phyloP scores from a whole-genome alignment of 1,140 invertebrate genomes.

The Eurytemora carolleeae region DNA sequence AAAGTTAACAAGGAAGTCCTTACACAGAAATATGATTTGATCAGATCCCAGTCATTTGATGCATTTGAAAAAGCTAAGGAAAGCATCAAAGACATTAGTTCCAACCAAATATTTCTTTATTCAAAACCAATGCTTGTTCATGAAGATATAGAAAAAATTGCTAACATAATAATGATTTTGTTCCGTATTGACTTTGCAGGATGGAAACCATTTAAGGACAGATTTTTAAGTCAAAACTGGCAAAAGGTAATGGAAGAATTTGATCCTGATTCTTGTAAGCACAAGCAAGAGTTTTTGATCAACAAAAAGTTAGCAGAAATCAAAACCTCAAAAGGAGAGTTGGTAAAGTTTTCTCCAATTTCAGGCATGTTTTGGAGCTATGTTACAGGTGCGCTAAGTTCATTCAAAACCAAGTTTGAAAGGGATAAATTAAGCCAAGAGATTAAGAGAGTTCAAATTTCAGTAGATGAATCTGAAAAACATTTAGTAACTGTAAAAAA shows the following conservation, averaged over 20 bases:
- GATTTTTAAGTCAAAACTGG: not conserved
- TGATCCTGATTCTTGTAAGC: not conserved
- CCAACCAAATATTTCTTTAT: not conserved
- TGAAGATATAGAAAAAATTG: not conserved
- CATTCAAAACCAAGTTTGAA: not conserved
- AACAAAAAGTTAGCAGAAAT: not conserved
- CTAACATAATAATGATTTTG: not conserved
- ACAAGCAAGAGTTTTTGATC: not conserved
- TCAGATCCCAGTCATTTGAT: not conserved
- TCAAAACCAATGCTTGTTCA: not conserved
- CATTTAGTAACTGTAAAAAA: not conserved
- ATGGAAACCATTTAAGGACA: not conserved
- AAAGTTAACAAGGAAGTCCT: not conserved
- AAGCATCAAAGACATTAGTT: not conserved
- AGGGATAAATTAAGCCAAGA: no score
- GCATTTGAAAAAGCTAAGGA: not conserved
- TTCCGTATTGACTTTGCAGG: not conserved
- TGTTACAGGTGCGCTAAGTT: not conserved
- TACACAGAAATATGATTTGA: not conserved
- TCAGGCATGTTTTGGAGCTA: not conserved
- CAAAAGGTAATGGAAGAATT: not conserved
- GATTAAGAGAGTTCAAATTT: no score
- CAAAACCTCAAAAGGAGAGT: not conserved
- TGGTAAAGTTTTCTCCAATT: not conserved
- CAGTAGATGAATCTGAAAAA: not conserved